Conservation (phyloP, 2,797 vertebrate species). For the Rhabdophis nuchalis region DNA sequence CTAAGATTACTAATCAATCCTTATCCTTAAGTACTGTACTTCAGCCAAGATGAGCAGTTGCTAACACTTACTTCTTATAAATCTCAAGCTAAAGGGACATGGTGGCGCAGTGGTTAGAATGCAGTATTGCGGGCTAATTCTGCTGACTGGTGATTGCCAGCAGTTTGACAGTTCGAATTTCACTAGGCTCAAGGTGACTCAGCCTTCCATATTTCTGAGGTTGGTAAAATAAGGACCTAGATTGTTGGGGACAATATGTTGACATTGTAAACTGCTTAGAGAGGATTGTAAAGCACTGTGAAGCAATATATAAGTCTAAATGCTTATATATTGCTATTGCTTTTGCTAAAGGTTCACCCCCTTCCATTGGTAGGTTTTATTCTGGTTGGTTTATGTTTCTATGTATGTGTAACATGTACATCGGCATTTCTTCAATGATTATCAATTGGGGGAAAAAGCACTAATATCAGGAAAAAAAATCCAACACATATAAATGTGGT, state of each 20-base stretch:
- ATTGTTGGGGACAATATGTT: not conserved
- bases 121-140: not conserved
- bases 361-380: not conserved
- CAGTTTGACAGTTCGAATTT: not conserved
- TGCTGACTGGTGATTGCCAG: not conserved
- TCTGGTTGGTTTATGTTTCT: not conserved
- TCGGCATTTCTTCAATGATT: not conserved
- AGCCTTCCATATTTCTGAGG: not conserved
- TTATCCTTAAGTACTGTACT: slow-evolving; percentile 30
- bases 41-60: slow-evolving; percentile 35
- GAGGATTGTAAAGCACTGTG: not conserved
- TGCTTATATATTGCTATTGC: not conserved
- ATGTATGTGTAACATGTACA: not conserved
- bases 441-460: not conserved
- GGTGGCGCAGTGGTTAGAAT: not conserved
- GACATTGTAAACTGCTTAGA: not conserved
- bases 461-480: not conserved
- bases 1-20: slow-evolving; percentile 32
- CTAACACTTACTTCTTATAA: slow-evolving; percentile 31
- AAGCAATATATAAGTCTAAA: not conserved
- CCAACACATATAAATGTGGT: not conserved
- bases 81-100: slow-evolving; percentile 21
- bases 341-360: not conserved
- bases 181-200: not conserved
- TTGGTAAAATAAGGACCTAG: not conserved